Conservation (phyloP, 2,888 invertebrate species). For the Pheosia gnoma region DNA sequence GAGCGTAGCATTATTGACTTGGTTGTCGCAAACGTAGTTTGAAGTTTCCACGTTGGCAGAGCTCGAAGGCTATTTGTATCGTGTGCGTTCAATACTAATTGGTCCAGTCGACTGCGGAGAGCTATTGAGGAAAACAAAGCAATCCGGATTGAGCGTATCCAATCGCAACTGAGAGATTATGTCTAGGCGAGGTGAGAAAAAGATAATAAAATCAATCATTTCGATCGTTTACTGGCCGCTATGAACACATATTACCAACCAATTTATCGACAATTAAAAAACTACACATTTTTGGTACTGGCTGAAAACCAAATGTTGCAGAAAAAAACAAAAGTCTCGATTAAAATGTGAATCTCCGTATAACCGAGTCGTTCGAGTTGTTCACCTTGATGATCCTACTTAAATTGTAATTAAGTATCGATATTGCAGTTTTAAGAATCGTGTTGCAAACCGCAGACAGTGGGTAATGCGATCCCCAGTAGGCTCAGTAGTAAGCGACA, state of each 20-base stretch:
- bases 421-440: slow-evolving; percentile 21
- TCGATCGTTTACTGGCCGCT: slow-evolving; percentile 10
- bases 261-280: slow-evolving; percentile 16
- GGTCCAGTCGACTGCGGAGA: slow-evolving; percentile 14
- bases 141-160: slow-evolving; percentile 18
- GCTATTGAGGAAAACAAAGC: slow-evolving; percentile 25
- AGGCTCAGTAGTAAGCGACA: slow-evolving; percentile 55
- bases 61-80: slow-evolving; percentile 22
- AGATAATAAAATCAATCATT: slow-evolving; percentile 16
- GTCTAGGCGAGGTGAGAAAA: slow-evolving; percentile 15
- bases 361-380: slow-evolving; percentile 15
- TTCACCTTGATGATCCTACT: slow-evolving; percentile 34
- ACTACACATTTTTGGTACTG: neutral
- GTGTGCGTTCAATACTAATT: slow-evolving; percentile 29
- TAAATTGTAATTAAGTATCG: slow-evolving; percentile 25
- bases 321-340: neutral
- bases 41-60: slow-evolving; percentile 16
- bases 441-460: slow-evolving; percentile 45
- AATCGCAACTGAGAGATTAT: slow-evolving; percentile 19
- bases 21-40: slow-evolving; percentile 26
- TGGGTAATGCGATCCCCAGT: slow-evolving; percentile 44
- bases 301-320: neutral
- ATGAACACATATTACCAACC: slow-evolving; percentile 8
- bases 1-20: slow-evolving; percentile 12
- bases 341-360: slow-evolving; percentile 6